Percentiles rank a stretch among this genome's conserved stretches.
phyloP scores from a whole-genome alignment of 2,888 invertebrate genomes.

The Drosophila mimica region DNA sequence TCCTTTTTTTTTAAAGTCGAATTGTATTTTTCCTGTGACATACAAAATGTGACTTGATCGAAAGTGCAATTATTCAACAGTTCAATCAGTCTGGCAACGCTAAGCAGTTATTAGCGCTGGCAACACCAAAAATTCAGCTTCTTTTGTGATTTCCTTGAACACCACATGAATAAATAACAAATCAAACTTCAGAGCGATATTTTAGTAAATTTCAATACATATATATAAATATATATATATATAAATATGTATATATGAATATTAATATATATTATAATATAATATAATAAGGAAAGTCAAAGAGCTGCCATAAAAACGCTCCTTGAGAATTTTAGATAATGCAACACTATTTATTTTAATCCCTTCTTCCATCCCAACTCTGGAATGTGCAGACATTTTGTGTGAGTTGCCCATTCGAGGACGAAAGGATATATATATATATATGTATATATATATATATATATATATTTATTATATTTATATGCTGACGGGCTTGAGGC shows the following conservation, averaged over 20 bases:
- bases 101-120: neutral
- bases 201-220: too few species aligned
- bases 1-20: neutral
- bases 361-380: neutral
- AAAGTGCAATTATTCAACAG: neutral
- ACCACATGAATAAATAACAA: neutral
- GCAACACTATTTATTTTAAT: neutral
- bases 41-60: neutral
- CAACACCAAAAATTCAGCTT: neutral
- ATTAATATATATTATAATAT: neutral
- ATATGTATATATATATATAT: neutral
- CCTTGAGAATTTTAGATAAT: neutral
- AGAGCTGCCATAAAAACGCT: neutral
- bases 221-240: neutral
- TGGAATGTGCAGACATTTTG: neutral
- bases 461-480: neutral
- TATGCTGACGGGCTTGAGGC: constrained; percentile 3
- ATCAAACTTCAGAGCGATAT: neutral
- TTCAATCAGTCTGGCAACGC: neutral
- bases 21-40: neutral
- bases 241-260: neutral
- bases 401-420: neutral
- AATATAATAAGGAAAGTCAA: neutral
- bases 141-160: neutral
- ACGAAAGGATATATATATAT: neutral